A percentile compares a stretch with the other conserved stretches of the same genome.
phyloP scores from a whole-genome alignment of 2,113 vertebrate species.

The Cranoglanis bouderius region DNA sequence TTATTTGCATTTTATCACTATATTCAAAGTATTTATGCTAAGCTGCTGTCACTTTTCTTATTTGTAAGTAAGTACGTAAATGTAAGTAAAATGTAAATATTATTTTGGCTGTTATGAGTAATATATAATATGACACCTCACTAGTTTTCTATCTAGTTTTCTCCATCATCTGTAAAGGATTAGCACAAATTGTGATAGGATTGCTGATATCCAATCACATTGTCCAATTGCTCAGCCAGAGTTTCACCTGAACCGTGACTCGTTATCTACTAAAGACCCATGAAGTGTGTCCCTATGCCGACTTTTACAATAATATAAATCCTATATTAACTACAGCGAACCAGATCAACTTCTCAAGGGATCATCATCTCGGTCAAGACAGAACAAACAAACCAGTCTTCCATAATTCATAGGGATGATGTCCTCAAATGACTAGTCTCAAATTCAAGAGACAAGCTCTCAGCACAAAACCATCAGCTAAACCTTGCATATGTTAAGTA shows the following conservation, averaged over 20 bases:
- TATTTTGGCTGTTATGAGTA: neutral
- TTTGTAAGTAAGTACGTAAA: neutral
- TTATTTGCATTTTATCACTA: neutral
- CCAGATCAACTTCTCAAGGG: neutral
- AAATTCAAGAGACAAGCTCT: slow-evolving; percentile 11
- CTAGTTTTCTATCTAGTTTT: neutral
- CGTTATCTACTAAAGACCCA: neutral
- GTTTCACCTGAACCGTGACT: neutral
- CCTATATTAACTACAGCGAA: neutral
- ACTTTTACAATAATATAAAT: neutral
- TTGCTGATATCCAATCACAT: neutral
- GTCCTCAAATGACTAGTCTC: slow-evolving; percentile 23
- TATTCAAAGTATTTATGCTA: neutral
- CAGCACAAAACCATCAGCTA: neutral
- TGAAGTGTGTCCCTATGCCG: neutral
- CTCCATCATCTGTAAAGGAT: neutral
- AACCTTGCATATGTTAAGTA: slow-evolving; percentile 22
- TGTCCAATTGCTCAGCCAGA: neutral
- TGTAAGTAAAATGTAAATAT: neutral
- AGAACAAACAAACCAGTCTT: neutral
- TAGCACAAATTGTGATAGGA: neutral
- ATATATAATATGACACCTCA: neutral
- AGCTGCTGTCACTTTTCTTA: neutral
- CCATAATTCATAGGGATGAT: slow-evolving; percentile 10
- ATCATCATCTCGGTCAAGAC: neutral